These are phyloP conservation scores for Psittacara wagleri DNA, from an alignment of 2,113 vertebrate genomes.

Conservation along the genomic window DNA sequence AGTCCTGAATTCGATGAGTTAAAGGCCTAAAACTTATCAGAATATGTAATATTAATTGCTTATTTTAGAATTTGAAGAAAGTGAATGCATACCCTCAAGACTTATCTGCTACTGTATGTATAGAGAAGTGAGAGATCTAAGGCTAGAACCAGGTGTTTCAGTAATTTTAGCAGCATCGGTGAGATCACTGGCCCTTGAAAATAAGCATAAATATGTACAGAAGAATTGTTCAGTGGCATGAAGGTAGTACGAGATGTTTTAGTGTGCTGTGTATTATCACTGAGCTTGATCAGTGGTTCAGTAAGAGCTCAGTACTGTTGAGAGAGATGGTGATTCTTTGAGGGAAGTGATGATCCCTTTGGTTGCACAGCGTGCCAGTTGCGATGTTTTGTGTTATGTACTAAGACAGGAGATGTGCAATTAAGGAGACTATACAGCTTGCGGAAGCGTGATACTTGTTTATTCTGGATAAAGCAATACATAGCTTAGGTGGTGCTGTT, in stretches of 20 bases:
- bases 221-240: background rate
- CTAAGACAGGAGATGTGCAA: background rate
- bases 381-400: background rate
- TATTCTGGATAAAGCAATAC: background rate
- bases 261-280: background rate
- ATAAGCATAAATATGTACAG: background rate
- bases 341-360: background rate
- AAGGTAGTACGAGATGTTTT: background rate
- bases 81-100: background rate
- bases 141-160: background rate
- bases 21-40: background rate
- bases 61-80: background rate
- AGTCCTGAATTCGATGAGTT: background rate
- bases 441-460: background rate
- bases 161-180: background rate
- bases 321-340: background rate
- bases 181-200: background rate
- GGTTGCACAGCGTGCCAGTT: background rate
- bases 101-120: background rate
- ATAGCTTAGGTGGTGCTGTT: background rate
- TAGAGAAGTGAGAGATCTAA: background rate
- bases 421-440: background rate
- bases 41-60: background rate
- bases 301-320: background rate
- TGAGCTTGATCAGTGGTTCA: background rate